Evolutionary conservation across 2,113 vertebrate species (phyloP), one percentile per base, ranked within the genome.

Genomic region (Stegastes partitus): DNA sequence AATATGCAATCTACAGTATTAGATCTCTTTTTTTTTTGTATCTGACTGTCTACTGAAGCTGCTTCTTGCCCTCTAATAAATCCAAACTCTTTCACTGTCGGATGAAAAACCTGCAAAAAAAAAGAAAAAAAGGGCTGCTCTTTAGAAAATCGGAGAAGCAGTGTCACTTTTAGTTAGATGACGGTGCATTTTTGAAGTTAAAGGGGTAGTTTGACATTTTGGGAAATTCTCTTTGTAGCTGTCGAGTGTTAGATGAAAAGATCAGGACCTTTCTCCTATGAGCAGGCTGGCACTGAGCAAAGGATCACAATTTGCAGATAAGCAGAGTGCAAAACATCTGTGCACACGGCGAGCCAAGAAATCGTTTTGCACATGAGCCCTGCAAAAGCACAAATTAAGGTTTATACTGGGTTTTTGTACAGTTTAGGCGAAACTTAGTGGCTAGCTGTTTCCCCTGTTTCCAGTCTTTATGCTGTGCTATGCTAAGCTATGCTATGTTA

Each of bases 161-260:
- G 39, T 42, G 12, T 0, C 2, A n/a, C 14, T n/a, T 63, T 73
- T 22, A 64, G 37, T 31, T 74, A 14, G 49, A 54, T 63, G 19
- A 74, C 0, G 14, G 16, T 54, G 70, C 58, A 45, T 22, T 59
- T 70, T 57, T 69, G 19, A 31, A 57, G 22, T 61, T 61, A 62
- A 50, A 39, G 37, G 21, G 31, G 31, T 34, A 34, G 31, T 34
- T 34, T 34, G 31, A 34, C 31, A 34, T 34, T 34, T 34, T 9
- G 8, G 31, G 31, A 9, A 62, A 21, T 62, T 62, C 49, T 64
- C 47, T 39, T 42, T 47, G 51, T 25, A 62, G 25, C 45, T 64
- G 61, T 45, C 18, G 25, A 28, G n/a, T n/a, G 23, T 22, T 37
- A 11, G 21, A 55, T 37, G 16, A 62, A 19, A 45, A 61, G n/a